These are phyloP conservation scores for Labeo catla DNA, from an alignment of 2,113 vertebrate species.

Conservation along the genomic window DNA sequence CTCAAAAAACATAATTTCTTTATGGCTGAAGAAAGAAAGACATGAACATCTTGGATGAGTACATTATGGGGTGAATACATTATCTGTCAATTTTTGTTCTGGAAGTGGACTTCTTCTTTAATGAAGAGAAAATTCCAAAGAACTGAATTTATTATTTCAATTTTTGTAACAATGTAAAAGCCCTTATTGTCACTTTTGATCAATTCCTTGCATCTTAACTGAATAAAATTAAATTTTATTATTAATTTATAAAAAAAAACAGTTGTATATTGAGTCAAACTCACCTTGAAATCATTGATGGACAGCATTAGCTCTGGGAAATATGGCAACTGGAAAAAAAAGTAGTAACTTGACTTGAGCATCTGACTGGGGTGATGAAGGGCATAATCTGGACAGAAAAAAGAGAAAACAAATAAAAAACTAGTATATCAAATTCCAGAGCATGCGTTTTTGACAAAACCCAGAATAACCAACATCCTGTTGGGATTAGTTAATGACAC, in stretches of 20 bases:
- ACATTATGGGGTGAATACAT: too few species aligned
- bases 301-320: slow-evolving; percentile 98
- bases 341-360: slow-evolving; percentile 95
- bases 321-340: slow-evolving; percentile 97
- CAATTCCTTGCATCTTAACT: slow-evolving; percentile 38
- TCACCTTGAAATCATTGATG: slow-evolving; percentile 98
- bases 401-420: not conserved
- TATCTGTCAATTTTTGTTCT: too few species aligned
- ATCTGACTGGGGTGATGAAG: slow-evolving; percentile 92
- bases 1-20: too few species aligned
- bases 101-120: too few species aligned
- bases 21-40: too few species aligned
- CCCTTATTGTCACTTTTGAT: not conserved
- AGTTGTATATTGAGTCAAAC: slow-evolving; percentile 19
- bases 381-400: slow-evolving; percentile 87
- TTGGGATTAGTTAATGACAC: too few species aligned
- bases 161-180: not conserved
- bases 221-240: slow-evolving; percentile 9
- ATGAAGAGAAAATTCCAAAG: too few species aligned
- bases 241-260: not conserved
- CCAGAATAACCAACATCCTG: too few species aligned
- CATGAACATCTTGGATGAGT: too few species aligned
- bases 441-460: too few species aligned
- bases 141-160: too few species aligned
- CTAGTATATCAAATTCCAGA: too few species aligned